Evolutionary conservation across 2,797 vertebrate species (phyloP).

Genomic region (Pseudomugil gertrudae): DNA sequence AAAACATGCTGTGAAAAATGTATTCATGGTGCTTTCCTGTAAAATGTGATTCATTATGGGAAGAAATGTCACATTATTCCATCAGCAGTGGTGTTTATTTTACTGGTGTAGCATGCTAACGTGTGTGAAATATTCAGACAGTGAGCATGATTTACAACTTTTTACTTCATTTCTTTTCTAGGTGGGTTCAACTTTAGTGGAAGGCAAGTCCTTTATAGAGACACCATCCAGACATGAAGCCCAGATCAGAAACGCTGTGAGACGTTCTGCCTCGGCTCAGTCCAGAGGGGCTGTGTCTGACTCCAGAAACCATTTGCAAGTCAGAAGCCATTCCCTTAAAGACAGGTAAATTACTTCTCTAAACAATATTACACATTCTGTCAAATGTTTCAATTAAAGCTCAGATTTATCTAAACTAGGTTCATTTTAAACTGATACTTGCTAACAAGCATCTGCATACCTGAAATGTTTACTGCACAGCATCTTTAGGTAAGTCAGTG

Average conservation of each 20-base stretch:
- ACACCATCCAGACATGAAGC: slow-evolving; percentile 50
- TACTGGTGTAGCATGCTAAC: background rate
- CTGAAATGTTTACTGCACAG: background rate
- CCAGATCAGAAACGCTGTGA: slow-evolving; percentile 44
- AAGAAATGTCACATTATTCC: background rate
- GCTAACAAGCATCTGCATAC: background rate
- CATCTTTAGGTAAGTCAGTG: background rate
- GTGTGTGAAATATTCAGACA: too few species aligned
- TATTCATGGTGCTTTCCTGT: background rate
- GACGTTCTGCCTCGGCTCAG: slow-evolving; percentile 26
- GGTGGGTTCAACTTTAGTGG: slow-evolving; percentile 63
- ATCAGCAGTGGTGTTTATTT: background rate
- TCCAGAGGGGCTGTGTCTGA: slow-evolving; percentile 59
- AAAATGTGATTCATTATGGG: background rate
- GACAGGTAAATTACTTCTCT: slow-evolving; percentile 83
- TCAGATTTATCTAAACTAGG: background rate
- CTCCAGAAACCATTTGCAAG: slow-evolving; percentile 76
- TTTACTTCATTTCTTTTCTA: slow-evolving; percentile 46
- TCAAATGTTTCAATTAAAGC: background rate
- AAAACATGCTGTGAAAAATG: background rate
- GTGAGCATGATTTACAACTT: background rate
- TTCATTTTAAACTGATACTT: background rate
- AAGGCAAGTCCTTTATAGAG: slow-evolving; percentile 65
- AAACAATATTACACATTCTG: background rate
- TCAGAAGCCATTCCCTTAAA: slow-evolving; percentile 85